Evolutionary conservation across 2,113 vertebrate genomes (phyloP).

Genomic region (Cnemophilus loriae): DNA sequence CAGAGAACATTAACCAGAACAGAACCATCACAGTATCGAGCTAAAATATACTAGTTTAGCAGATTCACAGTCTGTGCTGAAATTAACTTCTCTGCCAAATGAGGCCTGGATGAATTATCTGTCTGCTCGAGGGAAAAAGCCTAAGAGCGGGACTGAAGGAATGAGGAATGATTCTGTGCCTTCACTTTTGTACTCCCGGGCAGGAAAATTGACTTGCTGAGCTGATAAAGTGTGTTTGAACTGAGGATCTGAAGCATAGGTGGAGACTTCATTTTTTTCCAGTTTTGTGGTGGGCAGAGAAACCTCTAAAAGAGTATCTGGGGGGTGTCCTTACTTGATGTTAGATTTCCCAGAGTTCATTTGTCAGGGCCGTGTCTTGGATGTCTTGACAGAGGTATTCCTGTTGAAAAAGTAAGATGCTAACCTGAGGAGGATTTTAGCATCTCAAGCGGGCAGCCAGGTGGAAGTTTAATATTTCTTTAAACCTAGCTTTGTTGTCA

Average conservation of each 20-base stretch:
- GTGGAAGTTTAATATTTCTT: neutral
- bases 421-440: neutral
- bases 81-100: constrained; percentile 2
- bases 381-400: neutral
- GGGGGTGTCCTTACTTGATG: neutral
- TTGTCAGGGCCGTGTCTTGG: neutral
- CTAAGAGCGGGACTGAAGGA: neutral
- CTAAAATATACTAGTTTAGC: neutral
- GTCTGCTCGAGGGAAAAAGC: neutral
- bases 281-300: neutral
- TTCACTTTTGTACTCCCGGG: neutral
- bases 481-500: neutral
- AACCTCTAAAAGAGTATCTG: neutral
- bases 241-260: neutral
- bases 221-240: constrained; percentile 8
- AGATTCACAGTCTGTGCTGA: neutral
- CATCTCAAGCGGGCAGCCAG: neutral
- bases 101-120: neutral
- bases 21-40: neutral
- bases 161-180: neutral
- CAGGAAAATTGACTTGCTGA: neutral
- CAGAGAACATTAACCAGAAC: neutral
- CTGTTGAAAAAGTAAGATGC: neutral
- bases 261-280: neutral
- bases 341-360: neutral